A percentile compares a stretch with the other conserved stretches of the same genome.
These are phyloP conservation scores for Catostomus latipinnis DNA, from an alignment of 2,797 vertebrate species.

Conservation along the genomic window DNA sequence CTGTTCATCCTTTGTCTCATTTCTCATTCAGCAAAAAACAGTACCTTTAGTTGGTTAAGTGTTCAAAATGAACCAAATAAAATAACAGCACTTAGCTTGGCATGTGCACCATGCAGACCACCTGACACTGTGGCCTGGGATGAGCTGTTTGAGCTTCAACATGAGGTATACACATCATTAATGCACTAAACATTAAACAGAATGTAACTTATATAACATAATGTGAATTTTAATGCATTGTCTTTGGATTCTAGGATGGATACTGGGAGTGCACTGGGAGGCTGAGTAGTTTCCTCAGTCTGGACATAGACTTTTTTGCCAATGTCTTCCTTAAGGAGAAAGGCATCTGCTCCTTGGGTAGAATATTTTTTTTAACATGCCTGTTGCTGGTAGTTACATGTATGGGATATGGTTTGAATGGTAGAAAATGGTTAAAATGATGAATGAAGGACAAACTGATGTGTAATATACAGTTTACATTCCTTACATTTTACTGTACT, in stretches of 20 bases:
- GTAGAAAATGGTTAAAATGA: too few species aligned
- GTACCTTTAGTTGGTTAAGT: too few species aligned
- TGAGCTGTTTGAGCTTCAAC: slow-evolving; percentile 77
- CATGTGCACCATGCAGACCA: neutral
- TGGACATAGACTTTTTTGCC: slow-evolving; percentile 75
- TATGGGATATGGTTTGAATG: too few species aligned
- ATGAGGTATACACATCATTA: slow-evolving; percentile 66
- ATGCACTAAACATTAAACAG: neutral
- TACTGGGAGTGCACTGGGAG: slow-evolving; percentile 82
- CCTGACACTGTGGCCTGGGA: slow-evolving; percentile 60
- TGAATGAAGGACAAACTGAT: too few species aligned
- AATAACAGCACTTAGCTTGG: too few species aligned
- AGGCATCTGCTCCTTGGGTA: slow-evolving; percentile 87
- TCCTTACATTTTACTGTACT: too few species aligned
- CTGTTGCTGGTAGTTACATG: too few species aligned
- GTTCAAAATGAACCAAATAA: too few species aligned
- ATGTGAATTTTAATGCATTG: neutral
- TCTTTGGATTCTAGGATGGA: slow-evolving; percentile 76
- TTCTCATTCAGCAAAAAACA: too few species aligned
- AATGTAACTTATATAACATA: neutral
- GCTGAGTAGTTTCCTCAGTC: slow-evolving; percentile 75
- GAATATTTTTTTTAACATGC: slow-evolving; percentile 33
- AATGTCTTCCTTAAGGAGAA: slow-evolving; percentile 80
- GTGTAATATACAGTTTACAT: too few species aligned
- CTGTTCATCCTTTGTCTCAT: too few species aligned